A percentile compares a stretch with the other conserved stretches of the same genome.
These are phyloP conservation scores for Cyanoramphus novaezelandiae DNA, from an alignment of 2,113 vertebrate species.

Conservation along the genomic window DNA sequence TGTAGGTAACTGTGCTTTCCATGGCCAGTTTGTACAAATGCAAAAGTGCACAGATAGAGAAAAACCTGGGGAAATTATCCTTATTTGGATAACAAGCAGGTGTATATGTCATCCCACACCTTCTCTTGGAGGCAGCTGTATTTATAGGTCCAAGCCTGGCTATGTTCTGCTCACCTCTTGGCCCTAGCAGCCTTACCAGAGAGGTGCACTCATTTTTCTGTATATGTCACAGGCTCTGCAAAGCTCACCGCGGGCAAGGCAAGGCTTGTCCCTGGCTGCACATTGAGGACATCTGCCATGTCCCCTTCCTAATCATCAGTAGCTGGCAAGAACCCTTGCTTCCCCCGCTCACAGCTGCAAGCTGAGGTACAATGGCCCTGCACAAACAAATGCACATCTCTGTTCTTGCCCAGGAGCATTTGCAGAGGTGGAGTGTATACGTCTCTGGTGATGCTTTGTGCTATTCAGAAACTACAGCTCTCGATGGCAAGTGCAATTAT, in stretches of 20 bases:
- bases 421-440: not conserved
- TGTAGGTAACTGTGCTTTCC: not conserved
- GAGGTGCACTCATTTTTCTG: not conserved
- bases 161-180: not conserved
- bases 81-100: not conserved
- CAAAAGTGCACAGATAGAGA: not conserved
- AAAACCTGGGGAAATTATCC: not conserved
- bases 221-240: not conserved
- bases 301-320: not conserved
- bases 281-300: conserved; percentile 18
- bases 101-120: not conserved
- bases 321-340: not conserved
- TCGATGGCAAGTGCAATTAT: not conserved
- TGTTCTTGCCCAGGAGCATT: not conserved
- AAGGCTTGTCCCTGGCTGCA: not conserved
- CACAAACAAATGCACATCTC: not conserved
- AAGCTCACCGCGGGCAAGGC: not conserved
- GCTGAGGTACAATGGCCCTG: not conserved
- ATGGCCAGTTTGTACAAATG: not conserved
- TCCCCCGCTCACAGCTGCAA: not conserved
- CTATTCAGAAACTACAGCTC: not conserved
- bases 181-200: not conserved
- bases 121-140: not conserved
- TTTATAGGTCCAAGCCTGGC: not conserved
- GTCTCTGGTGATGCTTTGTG: not conserved